These are phyloP conservation scores for Drosophila saltans DNA, from an alignment of 1,140 invertebrate species.

Conservation along the genomic window DNA sequence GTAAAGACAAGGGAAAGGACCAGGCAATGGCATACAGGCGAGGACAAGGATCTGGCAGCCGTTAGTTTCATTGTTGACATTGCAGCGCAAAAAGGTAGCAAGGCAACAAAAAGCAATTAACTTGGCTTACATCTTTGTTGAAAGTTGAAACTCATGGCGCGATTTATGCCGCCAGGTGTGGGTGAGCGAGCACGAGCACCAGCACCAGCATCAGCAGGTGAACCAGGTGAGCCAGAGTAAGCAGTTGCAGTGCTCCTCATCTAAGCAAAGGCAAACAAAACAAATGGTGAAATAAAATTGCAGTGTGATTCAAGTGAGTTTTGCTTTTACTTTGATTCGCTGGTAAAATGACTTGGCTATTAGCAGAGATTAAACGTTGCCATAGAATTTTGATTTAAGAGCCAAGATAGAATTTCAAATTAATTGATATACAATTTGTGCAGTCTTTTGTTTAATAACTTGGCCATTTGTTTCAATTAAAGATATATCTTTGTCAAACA, in stretches of 20 bases:
- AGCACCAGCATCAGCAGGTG: conserved; percentile 26
- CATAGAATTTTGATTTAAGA: conserved; percentile 14
- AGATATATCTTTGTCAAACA: no score
- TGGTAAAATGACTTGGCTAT: conserved; percentile 50
- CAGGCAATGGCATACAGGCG: conserved; percentile 15
- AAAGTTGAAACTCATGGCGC: conserved; percentile 77
- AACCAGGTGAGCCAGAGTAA: conserved; percentile 36
- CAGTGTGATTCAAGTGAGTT: conserved; percentile 51
- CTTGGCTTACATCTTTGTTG: conserved; percentile 80
- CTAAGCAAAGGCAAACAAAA: conserved; percentile 42
- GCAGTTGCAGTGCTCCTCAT: conserved; percentile 25
- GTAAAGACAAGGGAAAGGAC: conserved; percentile 15
- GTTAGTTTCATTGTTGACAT: conserved; percentile 80
- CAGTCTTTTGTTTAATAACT: not conserved
- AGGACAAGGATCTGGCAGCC: conserved; percentile 34
- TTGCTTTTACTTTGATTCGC: conserved; percentile 66
- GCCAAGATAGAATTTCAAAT: conserved; percentile 28
- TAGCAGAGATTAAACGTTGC: conserved; percentile 11
- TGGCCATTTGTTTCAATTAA: not conserved
- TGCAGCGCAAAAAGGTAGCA: conserved; percentile 52
- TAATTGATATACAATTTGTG: conserved; percentile 1
- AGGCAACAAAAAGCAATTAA: conserved; percentile 68
- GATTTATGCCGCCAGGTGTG: conserved; percentile 69
- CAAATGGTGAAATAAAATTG: conserved; percentile 38
- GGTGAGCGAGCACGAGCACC: conserved; percentile 39